phyloP scores from a whole-genome alignment of 2,113 vertebrate species.

The Paralichthys olivaceus region DNA sequence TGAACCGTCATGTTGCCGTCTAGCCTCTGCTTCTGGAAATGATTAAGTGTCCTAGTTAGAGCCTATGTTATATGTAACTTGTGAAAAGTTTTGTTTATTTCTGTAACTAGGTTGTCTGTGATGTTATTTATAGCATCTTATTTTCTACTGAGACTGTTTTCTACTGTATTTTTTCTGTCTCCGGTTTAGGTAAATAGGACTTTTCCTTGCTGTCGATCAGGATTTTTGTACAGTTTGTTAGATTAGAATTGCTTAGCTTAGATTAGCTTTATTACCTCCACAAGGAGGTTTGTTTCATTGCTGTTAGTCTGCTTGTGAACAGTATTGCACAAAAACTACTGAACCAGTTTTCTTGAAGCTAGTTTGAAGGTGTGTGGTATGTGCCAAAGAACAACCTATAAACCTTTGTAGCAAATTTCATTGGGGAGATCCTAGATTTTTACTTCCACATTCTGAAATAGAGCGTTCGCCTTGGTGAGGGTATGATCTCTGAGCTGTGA shows the following conservation, averaged over 20 bases:
- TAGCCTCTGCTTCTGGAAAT: not conserved
- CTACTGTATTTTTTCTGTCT: slow-evolving; percentile 3
- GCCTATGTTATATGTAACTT: slow-evolving; percentile 19
- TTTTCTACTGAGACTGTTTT: slow-evolving; percentile 29
- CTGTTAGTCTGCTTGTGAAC: not conserved
- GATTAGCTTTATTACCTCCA: not conserved
- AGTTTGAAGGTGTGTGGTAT: not conserved
- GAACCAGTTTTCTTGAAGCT: not conserved
- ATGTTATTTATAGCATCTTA: slow-evolving; percentile 37
- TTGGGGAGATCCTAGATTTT: not conserved
- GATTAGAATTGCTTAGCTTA: too few relatives aligned
- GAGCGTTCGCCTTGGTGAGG: not conserved
- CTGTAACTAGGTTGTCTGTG: slow-evolving; percentile 48
- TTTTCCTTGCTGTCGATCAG: not conserved
- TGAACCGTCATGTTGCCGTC: not conserved
- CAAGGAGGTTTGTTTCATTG: not conserved
- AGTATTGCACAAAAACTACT: not conserved
- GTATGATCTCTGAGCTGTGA: too few relatives aligned
- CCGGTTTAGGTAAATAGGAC: slow-evolving; percentile 2
- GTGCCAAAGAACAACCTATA: not conserved
- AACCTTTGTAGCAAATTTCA: not conserved
- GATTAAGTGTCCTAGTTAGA: slow-evolving; percentile 29
- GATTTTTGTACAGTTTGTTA: not conserved
- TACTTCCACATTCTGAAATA: not conserved
- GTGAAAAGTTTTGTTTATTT: slow-evolving; percentile 33